These are phyloP conservation scores for Arctocebus calabarensis DNA, from an alignment of 2,797 vertebrate species.

Conservation along the genomic window DNA sequence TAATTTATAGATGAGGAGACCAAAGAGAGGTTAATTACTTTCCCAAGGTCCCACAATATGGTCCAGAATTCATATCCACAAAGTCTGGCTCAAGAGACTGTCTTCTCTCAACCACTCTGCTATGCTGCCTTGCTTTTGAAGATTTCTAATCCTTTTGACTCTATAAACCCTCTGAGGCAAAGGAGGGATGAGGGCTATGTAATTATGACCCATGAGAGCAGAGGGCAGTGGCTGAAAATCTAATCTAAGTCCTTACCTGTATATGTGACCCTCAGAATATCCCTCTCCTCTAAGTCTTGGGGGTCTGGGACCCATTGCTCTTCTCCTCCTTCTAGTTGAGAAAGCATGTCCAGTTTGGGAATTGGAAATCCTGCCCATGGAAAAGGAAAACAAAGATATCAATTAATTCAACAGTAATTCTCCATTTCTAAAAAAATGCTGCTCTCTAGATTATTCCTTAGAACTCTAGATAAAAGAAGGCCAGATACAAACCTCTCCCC, in stretches of 20 bases:
- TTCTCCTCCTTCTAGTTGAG: constrained; percentile 77
- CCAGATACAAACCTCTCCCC: background rate
- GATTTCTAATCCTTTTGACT: background rate
- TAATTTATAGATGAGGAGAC: constrained; percentile 23
- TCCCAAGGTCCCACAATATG: background rate
- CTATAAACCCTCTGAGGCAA: background rate
- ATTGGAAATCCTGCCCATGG: constrained; percentile 80
- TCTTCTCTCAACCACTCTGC: background rate
- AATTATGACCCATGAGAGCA: background rate
- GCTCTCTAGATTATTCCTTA: constrained; percentile 23
- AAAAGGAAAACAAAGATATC: constrained; percentile 45
- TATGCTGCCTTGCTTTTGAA: background rate
- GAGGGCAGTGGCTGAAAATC: background rate
- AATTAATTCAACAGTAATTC: constrained; percentile 26
- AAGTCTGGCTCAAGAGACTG: constrained; percentile 32
- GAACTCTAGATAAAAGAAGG: background rate
- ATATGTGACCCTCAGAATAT: constrained; percentile 75
- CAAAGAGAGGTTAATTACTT: background rate
- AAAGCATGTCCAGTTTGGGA: constrained; percentile 79
- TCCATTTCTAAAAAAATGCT: background rate
- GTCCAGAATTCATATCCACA: constrained; percentile 6
- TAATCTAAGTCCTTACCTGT: constrained; percentile 70
- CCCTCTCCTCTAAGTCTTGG: constrained; percentile 78
- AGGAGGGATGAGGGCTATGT: background rate
- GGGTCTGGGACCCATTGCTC: constrained; percentile 74